Evolutionary conservation across 2,113 vertebrate genomes (phyloP).

Genomic region (Danionella cerebrum): DNA sequence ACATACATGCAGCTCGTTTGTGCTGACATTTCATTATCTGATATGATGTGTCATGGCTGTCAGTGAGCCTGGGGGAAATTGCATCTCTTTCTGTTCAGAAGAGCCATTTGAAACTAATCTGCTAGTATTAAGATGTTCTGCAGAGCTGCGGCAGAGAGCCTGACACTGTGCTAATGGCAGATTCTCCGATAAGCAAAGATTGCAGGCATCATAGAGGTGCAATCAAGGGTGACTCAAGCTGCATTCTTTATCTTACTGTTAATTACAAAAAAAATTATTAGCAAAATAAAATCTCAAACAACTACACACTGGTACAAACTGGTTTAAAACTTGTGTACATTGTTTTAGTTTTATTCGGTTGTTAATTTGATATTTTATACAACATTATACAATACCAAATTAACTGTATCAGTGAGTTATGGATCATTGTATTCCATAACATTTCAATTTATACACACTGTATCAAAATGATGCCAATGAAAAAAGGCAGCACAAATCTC

Average conservation of each 20-base stretch:
- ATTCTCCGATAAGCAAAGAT: background rate
- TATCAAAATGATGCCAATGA: too few relatives aligned
- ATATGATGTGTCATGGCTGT: background rate
- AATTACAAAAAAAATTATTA: too few relatives aligned
- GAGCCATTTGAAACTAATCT: background rate
- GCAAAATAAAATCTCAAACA: too few relatives aligned
- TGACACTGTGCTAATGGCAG: background rate
- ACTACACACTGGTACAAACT: too few relatives aligned
- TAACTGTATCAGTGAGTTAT: too few relatives aligned
- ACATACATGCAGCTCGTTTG: background rate
- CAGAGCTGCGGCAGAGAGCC: background rate
- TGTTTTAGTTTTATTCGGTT: too few relatives aligned
- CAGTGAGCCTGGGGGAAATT: background rate
- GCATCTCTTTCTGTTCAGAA: conserved; percentile 15
- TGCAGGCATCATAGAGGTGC: background rate
- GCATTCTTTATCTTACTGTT: background rate
- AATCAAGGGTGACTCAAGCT: background rate
- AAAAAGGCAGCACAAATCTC: too few relatives aligned
- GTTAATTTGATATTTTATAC: too few relatives aligned
- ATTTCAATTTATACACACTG: too few relatives aligned
- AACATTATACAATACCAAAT: too few relatives aligned
- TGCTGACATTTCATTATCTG: conserved; percentile 18
- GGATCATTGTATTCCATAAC: too few relatives aligned
- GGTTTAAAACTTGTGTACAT: too few relatives aligned
- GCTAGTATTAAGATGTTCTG: background rate